Evolutionary conservation across 2,113 vertebrate species (phyloP).

Genomic region (Hirundichthys speculiger): DNA sequence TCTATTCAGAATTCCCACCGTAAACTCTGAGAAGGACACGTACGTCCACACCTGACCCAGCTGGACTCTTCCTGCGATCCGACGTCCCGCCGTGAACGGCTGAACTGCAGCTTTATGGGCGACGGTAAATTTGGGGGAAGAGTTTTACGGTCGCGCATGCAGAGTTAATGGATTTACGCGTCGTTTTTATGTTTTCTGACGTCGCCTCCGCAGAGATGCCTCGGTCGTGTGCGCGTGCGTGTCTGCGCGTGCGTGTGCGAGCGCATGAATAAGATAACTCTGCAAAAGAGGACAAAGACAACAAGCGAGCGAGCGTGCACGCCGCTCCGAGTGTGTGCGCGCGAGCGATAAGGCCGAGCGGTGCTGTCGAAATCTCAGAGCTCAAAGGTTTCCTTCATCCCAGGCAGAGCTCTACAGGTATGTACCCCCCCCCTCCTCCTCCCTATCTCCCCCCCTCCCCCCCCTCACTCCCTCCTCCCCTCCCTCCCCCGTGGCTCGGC

Average conservation of each 20-base stretch:
- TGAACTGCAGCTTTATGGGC: constrained; percentile 15
- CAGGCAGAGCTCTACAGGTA: constrained; percentile 71
- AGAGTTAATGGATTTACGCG: constrained; percentile 6
- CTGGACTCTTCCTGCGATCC: constrained; percentile 38
- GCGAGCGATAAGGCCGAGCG: constrained; percentile 42
- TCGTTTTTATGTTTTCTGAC: constrained; percentile 18
- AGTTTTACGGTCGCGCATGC: constrained; percentile 14
- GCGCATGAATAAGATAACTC: background rate
- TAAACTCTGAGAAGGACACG: background rate
- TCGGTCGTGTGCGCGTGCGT: background rate
- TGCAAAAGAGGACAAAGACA: constrained; percentile 17
- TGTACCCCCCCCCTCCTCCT: constrained; percentile 36
- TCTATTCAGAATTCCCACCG: background rate
- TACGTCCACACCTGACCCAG: constrained; percentile 11
- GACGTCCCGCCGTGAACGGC: constrained; percentile 10
- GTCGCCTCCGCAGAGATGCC: constrained; percentile 4
- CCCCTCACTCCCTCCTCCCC: background rate
- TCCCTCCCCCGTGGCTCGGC: constrained; percentile 46
- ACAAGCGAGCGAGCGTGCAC: background rate
- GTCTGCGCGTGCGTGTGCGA: no score
- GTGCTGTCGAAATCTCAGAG: constrained; percentile 34
- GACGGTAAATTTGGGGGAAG: constrained; percentile 8
- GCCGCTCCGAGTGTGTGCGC: constrained; percentile 9
- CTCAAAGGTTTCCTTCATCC: constrained; percentile 79
- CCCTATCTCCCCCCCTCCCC: constrained; percentile 4